A percentile compares a stretch with the other conserved stretches of the same genome.
phyloP scores from a whole-genome alignment of 2,888 invertebrate genomes.

The Dorcus hopei region DNA sequence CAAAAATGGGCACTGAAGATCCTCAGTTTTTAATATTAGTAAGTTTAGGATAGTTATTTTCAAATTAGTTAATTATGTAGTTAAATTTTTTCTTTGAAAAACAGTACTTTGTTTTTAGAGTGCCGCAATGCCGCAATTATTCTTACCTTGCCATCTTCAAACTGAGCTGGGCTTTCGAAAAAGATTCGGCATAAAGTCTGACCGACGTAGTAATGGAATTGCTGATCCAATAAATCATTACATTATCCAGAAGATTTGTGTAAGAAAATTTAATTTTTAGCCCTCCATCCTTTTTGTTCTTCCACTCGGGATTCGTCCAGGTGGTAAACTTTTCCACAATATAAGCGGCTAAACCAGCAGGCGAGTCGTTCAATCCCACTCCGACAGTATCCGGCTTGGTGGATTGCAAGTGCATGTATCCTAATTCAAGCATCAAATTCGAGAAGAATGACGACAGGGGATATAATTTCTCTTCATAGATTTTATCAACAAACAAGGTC shows the following conservation, averaged over 20 bases:
- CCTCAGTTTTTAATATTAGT: too few relatives aligned
- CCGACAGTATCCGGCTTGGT: constrained; percentile 91
- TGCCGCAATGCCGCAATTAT: too few relatives aligned
- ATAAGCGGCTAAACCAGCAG: constrained; percentile 79
- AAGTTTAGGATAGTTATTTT: too few relatives aligned
- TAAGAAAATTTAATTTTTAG: constrained; percentile 60
- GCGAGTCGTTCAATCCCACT: constrained; percentile 68
- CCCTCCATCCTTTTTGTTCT: constrained; percentile 58
- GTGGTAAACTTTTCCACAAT: constrained; percentile 82
- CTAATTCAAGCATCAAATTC: constrained; percentile 52
- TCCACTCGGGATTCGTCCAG: constrained; percentile 59
- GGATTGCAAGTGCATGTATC: constrained; percentile 74
- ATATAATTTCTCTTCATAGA: constrained; percentile 52
- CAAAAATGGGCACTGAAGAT: too few relatives aligned
- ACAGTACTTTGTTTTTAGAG: too few relatives aligned
- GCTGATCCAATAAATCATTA: constrained; percentile 76
- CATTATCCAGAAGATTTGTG: constrained; percentile 69
- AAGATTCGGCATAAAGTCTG: constrained; percentile 66
- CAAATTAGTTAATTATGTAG: too few relatives aligned
- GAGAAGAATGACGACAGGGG: constrained; percentile 44
- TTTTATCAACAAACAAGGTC: constrained; percentile 53
- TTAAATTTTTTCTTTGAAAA: too few relatives aligned
- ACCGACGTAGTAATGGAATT: constrained; percentile 67
- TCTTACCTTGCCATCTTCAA: constrained; percentile 39
- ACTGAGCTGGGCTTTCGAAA: constrained; percentile 40